These are phyloP conservation scores for Hanleya hanleyi DNA, from an alignment of 2,888 invertebrate genomes.

Conservation along the genomic window DNA sequence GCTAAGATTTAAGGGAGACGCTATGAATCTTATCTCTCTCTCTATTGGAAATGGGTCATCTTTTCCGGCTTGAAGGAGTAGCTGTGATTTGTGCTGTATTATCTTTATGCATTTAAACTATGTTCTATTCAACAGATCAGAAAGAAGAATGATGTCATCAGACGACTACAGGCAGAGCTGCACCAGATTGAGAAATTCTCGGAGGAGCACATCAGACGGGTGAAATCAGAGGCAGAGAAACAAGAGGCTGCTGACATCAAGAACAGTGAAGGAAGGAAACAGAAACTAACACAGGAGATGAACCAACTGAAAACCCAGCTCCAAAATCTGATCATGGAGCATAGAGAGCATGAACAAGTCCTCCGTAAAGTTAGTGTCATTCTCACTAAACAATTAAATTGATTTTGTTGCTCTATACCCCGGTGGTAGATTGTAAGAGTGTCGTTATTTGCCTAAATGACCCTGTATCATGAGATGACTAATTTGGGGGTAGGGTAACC, in stretches of 20 bases:
- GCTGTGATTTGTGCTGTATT: too few species aligned
- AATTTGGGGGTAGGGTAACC: too few species aligned
- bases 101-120: too few species aligned
- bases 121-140: conserved; percentile 54
- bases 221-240: conserved; percentile 72
- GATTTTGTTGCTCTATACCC: too few species aligned
- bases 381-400: too few species aligned
- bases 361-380: conserved; percentile 71
- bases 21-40: too few species aligned
- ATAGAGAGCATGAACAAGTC: conserved; percentile 68
- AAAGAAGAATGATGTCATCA: conserved; percentile 71
- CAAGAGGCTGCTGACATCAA: conserved; percentile 70
- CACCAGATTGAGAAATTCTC: conserved; percentile 72
- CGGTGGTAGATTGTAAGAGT: too few species aligned
- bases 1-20: too few species aligned
- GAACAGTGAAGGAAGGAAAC: conserved; percentile 70
- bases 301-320: conserved; percentile 64
- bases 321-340: conserved; percentile 66
- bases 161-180: conserved; percentile 68
- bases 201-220: conserved; percentile 69
- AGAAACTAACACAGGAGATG: conserved; percentile 66
- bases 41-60: too few species aligned
- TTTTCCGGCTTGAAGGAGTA: too few species aligned
- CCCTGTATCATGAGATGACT: too few species aligned
- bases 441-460: too few species aligned